A percentile compares a stretch with the other conserved stretches of the same genome.
Evolutionary conservation across 2,888 invertebrate genomes (phyloP).

Genomic region (Thumatha senex): DNA sequence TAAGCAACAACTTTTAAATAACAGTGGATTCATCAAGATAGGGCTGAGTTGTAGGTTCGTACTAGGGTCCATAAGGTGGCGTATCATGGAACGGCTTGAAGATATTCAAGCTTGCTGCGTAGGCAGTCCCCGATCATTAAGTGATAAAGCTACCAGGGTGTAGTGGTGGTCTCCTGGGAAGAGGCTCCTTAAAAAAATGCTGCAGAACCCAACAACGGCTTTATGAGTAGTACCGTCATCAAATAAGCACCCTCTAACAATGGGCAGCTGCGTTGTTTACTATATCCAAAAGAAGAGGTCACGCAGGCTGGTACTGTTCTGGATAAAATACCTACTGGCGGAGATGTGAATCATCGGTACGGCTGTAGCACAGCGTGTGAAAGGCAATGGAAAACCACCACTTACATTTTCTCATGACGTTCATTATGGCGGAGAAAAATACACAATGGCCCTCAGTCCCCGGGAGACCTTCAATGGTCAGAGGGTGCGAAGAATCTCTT

Average conservation of each 20-base stretch:
- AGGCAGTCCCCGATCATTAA: not conserved
- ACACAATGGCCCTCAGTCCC: conserved; percentile 8
- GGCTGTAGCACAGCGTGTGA: not conserved
- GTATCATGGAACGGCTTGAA: not conserved
- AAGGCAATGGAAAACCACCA: not conserved
- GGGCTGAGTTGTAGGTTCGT: not conserved
- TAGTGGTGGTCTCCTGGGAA: not conserved
- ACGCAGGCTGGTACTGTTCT: conserved; percentile 1
- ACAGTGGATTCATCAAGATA: too few relatives aligned
- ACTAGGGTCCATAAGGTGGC: not conserved
- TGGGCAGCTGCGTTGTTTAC: not conserved
- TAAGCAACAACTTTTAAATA: too few relatives aligned
- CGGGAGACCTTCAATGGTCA: conserved; percentile 9
- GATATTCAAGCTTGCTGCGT: not conserved
- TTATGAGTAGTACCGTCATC: not conserved
- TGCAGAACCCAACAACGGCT: not conserved
- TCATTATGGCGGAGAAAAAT: not conserved
- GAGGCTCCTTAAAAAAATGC: not conserved
- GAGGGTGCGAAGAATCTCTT: not conserved
- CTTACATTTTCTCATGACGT: not conserved
- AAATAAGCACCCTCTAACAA: not conserved
- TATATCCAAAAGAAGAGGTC: not conserved
- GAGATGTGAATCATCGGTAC: not conserved
- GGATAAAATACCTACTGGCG: not conserved
- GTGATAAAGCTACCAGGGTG: not conserved